These are phyloP conservation scores for Cephalophus harveyi DNA, from an alignment of 2,113 vertebrate genomes.

Conservation along the genomic window DNA sequence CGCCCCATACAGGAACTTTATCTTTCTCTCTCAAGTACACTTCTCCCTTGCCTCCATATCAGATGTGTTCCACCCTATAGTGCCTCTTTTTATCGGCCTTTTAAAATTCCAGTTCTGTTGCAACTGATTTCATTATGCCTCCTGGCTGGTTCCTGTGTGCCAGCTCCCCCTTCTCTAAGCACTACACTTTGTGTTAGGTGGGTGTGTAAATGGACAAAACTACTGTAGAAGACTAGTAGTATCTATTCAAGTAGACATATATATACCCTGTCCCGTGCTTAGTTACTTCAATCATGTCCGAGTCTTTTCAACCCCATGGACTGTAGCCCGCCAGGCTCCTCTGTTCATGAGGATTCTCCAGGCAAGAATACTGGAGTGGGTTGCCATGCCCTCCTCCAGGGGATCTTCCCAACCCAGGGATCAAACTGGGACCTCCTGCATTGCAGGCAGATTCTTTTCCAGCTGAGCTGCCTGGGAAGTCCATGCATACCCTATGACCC, in stretches of 20 bases:
- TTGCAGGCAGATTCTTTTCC: neutral
- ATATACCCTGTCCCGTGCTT: neutral
- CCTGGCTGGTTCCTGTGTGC: neutral
- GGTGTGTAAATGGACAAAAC: neutral
- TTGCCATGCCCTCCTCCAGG: neutral
- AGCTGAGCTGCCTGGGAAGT: neutral
- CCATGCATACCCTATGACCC: neutral
- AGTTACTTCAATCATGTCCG: neutral
- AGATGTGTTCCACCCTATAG: no score
- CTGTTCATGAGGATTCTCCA: neutral
- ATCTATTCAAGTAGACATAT: neutral
- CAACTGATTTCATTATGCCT: neutral
- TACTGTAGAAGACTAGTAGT: neutral
- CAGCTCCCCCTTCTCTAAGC: neutral
- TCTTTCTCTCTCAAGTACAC: neutral
- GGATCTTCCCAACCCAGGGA: neutral
- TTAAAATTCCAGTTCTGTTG: neutral
- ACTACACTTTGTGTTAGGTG: neutral
- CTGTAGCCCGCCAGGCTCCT: neutral
- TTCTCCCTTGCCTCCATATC: neutral
- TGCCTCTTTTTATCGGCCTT: neutral
- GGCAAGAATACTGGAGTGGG: neutral
- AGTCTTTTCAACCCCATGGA: neutral
- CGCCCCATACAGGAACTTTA: neutral
- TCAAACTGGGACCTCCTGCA: neutral